phyloP scores from a whole-genome alignment of 2,888 invertebrate species.

The Steinernema hermaphroditum region DNA sequence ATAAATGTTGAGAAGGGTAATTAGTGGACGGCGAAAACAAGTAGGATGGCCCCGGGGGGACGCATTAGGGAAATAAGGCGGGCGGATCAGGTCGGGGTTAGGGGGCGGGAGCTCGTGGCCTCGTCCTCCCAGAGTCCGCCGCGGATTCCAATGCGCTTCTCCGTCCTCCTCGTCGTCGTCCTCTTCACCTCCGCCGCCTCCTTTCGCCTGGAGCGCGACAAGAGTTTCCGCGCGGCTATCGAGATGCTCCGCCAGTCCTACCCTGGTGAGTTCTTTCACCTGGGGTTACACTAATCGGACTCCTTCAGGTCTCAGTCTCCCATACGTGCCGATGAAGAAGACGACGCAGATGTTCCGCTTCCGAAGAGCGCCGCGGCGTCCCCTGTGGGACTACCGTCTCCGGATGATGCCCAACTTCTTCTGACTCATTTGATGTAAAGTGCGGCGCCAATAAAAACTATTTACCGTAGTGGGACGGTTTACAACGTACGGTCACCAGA shows the following conservation, averaged over 20 bases:
- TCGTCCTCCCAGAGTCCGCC: no score
- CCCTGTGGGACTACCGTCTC: neutral
- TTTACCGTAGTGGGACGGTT: no score
- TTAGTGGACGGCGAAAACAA: neutral
- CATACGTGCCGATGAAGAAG: constrained; percentile 12
- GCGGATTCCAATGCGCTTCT: neutral
- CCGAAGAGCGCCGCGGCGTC: neutral
- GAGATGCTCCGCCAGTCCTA: constrained; percentile 3
- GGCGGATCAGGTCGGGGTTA: neutral
- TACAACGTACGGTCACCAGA: no score
- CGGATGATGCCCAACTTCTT: constrained; percentile 4
- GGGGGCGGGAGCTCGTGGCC: neutral
- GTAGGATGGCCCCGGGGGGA: neutral
- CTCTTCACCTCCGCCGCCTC: neutral
- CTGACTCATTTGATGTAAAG: neutral
- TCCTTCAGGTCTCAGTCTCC: constrained; percentile 7
- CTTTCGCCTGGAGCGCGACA: neutral
- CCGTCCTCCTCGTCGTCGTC: neutral
- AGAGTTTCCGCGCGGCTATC: neutral
- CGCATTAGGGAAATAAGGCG: constrained; percentile 8
- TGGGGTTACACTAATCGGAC: neutral
- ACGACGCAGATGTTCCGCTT: neutral
- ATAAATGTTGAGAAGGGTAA: neutral
- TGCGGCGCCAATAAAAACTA: no score
- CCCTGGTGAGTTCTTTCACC: neutral